phyloP scores from a whole-genome alignment of 2,113 vertebrate genomes.

The Hipposideros armiger region DNA sequence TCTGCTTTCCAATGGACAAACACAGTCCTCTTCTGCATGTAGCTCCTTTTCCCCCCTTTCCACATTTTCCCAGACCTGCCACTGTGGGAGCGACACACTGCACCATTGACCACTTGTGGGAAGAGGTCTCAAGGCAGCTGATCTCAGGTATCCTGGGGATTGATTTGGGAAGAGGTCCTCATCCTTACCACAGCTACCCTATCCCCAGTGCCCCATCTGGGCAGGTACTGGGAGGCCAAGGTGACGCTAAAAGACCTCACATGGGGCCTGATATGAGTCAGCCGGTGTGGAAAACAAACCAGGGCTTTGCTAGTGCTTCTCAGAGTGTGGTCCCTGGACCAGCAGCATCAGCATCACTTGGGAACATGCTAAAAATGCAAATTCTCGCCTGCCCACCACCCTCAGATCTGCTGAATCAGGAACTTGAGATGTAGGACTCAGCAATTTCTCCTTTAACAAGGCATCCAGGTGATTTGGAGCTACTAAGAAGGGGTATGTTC shows the following conservation, averaged over 20 bases:
- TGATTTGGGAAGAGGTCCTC: neutral
- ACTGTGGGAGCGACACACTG: accelerated
- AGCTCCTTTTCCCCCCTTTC: neutral
- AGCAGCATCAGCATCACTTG: neutral
- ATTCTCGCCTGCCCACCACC: neutral
- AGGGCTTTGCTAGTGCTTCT: neutral
- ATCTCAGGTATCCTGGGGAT: neutral
- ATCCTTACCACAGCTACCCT: neutral
- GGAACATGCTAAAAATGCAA: neutral
- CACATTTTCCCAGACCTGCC: neutral
- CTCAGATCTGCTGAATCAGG: neutral
- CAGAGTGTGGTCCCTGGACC: neutral
- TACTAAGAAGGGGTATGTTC: neutral
- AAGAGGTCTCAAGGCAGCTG: neutral
- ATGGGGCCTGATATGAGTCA: neutral
- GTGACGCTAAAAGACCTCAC: neutral
- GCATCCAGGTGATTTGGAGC: neutral
- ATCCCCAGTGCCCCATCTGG: neutral
- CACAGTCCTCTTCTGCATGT: neutral
- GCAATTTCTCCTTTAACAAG: neutral
- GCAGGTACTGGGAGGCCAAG: neutral
- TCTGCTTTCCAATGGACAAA: neutral
- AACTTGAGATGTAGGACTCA: neutral
- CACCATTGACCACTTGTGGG: neutral
- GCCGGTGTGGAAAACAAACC: neutral